A percentile compares a stretch with the other conserved stretches of the same genome.
Conservation (phyloP, 2,797 vertebrate genomes). For the Coluber constrictor region DNA sequence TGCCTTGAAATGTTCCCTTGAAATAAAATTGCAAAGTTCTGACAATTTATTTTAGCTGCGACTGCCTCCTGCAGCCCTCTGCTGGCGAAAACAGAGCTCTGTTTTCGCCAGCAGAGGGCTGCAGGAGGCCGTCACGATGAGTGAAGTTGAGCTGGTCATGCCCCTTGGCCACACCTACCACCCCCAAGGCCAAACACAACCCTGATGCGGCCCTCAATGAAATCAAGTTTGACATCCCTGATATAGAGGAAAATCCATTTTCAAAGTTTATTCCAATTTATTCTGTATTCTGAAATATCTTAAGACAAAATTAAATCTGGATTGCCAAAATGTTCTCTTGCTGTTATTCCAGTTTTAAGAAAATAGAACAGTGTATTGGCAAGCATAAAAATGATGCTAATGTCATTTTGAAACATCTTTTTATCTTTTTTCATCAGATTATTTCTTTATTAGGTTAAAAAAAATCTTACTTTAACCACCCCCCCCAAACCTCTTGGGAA, state of each 20-base stretch:
- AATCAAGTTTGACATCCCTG: too few relatives aligned
- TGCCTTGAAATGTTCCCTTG: background rate
- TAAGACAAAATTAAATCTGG: constrained; percentile 1
- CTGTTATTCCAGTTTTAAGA: background rate
- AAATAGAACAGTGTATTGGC: background rate
- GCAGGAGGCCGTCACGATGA: too few relatives aligned
- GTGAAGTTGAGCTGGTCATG: too few relatives aligned
- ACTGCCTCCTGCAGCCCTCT: too few relatives aligned
- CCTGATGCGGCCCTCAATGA: too few relatives aligned
- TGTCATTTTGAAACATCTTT: constrained; percentile 9
- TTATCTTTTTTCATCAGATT: background rate
- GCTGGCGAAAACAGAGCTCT: too few relatives aligned
- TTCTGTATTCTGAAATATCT: constrained; percentile 4
- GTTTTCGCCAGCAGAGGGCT: too few relatives aligned
- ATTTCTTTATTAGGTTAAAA: background rate
- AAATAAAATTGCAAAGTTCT: background rate
- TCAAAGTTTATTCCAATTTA: constrained; percentile 3
- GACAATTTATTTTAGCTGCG: background rate
- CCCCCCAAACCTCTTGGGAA: background rate
- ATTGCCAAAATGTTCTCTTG: background rate
- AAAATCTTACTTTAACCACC: background rate
- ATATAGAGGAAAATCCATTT: background rate
- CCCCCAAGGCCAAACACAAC: too few relatives aligned
- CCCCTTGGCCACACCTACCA: too few relatives aligned
- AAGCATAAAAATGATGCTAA: background rate